phyloP scores from a whole-genome alignment of 2,797 vertebrate species.

The Acipenser oxyrinchus region DNA sequence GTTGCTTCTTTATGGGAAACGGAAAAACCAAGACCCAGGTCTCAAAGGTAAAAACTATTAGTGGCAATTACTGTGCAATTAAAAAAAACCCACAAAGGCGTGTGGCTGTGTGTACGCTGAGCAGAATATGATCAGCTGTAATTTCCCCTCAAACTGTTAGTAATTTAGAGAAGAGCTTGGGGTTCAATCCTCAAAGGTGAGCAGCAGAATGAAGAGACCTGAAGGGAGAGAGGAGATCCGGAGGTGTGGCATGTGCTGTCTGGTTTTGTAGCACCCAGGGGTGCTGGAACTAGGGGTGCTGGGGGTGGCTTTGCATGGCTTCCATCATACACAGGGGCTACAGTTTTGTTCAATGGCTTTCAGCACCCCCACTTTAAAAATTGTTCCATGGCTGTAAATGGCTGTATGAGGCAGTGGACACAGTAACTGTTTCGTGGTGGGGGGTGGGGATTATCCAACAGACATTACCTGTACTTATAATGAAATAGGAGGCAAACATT shows the following conservation, averaged over 20 bases:
- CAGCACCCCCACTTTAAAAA: no score
- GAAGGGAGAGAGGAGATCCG: not conserved
- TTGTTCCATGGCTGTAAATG: no score
- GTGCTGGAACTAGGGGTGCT: no score
- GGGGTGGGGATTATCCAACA: no score
- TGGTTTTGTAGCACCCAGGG: not conserved
- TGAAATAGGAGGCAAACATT: no score
- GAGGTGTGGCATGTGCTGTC: not conserved
- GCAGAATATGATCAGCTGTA: not conserved
- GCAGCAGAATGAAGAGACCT: not conserved
- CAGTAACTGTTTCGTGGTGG: no score
- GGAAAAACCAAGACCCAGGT: not conserved
- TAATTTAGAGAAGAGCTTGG: not conserved
- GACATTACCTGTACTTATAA: no score
- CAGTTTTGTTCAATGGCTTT: no score
- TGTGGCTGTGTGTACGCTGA: not conserved
- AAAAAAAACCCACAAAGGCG: not conserved
- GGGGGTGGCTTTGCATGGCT: no score
- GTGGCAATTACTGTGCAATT: slow-evolving; percentile 5
- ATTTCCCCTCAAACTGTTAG: not conserved
- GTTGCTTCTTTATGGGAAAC: not conserved
- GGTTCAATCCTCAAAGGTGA: not conserved
- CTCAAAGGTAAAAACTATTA: slow-evolving; percentile 5
- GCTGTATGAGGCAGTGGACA: no score
- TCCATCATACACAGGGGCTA: no score